phyloP scores from a whole-genome alignment of 2,113 vertebrate species.

The Actenoides lindsayi region DNA sequence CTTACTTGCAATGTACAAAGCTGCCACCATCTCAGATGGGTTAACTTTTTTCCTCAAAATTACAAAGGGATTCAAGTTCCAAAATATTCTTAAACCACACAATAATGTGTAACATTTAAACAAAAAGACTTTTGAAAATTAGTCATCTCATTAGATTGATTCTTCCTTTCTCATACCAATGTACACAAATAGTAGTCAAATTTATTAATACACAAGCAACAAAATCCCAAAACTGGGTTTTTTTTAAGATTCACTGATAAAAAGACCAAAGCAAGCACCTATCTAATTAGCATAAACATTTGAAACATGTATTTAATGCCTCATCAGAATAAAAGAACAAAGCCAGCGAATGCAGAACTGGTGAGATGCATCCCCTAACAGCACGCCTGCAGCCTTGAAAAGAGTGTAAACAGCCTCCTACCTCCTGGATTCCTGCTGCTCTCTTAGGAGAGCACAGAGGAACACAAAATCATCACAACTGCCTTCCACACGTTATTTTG shows the following conservation, averaged over 20 bases:
- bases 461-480: background rate
- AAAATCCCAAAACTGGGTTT: background rate
- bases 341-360: background rate
- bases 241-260: background rate
- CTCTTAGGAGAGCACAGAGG: background rate
- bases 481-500: background rate
- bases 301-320: constrained; percentile 15
- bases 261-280: background rate
- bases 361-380: background rate
- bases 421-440: background rate
- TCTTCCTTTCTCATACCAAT: background rate
- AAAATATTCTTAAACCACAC: background rate
- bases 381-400: background rate
- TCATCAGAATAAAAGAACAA: constrained; percentile 41
- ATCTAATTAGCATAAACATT: constrained; percentile 16
- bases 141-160: background rate
- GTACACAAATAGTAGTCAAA: background rate
- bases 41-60: background rate
- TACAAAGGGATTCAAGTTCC: background rate
- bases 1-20: background rate
- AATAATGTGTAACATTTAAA: background rate
- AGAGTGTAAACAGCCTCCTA: background rate
- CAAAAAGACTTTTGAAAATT: background rate
- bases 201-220: background rate
- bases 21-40: background rate